Base-by-base conservation (phyloP, 2,797 vertebrate species). In the Phoxinus dragarum region DNA sequence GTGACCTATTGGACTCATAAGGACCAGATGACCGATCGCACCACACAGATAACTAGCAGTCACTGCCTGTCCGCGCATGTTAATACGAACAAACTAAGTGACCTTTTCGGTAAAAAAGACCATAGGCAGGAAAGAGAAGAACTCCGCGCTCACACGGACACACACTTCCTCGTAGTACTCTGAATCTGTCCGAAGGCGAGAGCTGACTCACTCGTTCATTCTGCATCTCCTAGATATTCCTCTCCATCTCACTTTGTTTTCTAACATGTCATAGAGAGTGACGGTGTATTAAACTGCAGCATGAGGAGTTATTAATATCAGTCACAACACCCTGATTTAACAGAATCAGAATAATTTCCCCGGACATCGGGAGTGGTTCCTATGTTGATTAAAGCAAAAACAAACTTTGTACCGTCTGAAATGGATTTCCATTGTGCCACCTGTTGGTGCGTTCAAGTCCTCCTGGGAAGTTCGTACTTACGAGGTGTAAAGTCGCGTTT, bases 61-160 rank as follows among this genome's bases (percentile, higher is more conserved):
- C 75, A 44, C 6, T 36, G 52, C 54, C 52, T 71, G 82, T 87
- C 77, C 1, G 36, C 16, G 54, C 52, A 49, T 66, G 40, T 68
- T 54, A 81, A 52, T 67, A 59, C 31, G 27, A 77, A 88, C 76
- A 88, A 88, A 89, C 89, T 80, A 86, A 81, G 85, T 91, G 93
- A 93, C 92, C 92, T 93, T 94, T 93, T 78, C 90, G 84, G 87
- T 82, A 91, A 91, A 84, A 90, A 73, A 82, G 73, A 80, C 80
- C 81, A 79, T 61, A 68, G 81, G 84, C 80, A 73, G 66, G 56
- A 75, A 80, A 69, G 73, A 64, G n/a, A 31, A 34, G 81, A 73
- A 52, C 47, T 38, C 36, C 8, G 23, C 47, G 74, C 31, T 47
- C 27, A 59, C 73, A 11, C n/a, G 56, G 23, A 81, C 23, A 67